Evolutionary conservation across 2,888 invertebrate species (phyloP).

Genomic region (Antitype chi): DNA sequence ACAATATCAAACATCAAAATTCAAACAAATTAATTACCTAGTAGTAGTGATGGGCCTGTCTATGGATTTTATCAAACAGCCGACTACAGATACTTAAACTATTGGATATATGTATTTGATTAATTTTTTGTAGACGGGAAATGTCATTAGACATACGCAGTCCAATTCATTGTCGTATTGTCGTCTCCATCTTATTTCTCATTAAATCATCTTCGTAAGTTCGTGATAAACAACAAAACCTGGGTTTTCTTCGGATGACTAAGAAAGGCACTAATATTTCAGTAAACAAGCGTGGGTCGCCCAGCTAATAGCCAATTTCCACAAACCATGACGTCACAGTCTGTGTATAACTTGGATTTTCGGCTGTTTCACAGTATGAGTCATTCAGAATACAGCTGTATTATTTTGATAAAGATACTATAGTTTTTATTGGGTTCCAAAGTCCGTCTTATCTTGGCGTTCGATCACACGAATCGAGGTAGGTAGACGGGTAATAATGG

Average conservation of each 20-base stretch:
- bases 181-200: background rate
- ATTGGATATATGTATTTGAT: too few species aligned
- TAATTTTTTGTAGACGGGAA: background rate
- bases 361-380: constrained; percentile 45
- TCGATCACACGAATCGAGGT: constrained; percentile 42
- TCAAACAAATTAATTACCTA: too few species aligned
- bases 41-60: background rate
- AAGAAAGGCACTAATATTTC: constrained; percentile 38
- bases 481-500: constrained; percentile 18
- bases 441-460: constrained; percentile 31
- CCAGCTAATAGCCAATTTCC: constrained; percentile 43
- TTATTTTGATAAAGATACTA: constrained; percentile 38
- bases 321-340: constrained; percentile 55
- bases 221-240: background rate
- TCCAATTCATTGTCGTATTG: too few species aligned
- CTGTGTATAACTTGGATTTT: constrained; percentile 45
- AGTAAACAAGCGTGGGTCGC: constrained; percentile 19
- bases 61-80: background rate
- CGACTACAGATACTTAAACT: too few species aligned
- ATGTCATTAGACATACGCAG: background rate
- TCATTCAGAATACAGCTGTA: constrained; percentile 36
- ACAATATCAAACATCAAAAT: too few species aligned
- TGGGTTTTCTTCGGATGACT: constrained; percentile 47
- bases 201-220: background rate
- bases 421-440: constrained; percentile 48